Evolutionary conservation across 2,797 vertebrate genomes (phyloP).

Genomic region (Thaleichthys pacificus): DNA sequence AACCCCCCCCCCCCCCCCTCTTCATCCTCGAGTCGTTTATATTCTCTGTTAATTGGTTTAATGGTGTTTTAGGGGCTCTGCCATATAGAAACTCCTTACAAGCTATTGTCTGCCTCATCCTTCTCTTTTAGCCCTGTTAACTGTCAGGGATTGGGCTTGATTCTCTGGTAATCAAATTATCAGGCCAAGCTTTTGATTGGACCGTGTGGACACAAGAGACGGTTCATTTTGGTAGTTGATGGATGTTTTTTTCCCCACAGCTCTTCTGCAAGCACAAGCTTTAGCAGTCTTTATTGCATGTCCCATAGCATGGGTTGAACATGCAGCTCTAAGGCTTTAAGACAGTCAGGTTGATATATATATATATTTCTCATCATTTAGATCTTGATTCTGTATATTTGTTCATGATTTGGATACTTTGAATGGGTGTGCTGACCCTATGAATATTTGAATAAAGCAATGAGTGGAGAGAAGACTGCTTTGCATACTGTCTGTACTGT

Average conservation of each 20-base stretch:
- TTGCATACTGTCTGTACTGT: background rate
- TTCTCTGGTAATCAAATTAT: slow-evolving; percentile 4
- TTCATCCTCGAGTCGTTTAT: slow-evolving; percentile 55
- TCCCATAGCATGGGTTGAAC: background rate
- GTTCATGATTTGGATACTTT: background rate
- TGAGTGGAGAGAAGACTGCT: background rate
- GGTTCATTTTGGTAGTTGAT: slow-evolving; percentile 48
- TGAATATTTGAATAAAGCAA: slow-evolving; percentile 14
- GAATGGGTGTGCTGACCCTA: slow-evolving; percentile 7
- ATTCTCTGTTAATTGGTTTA: slow-evolving; percentile 63
- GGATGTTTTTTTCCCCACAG: background rate
- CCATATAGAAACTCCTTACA: slow-evolving; percentile 29
- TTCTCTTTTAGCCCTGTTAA: slow-evolving; percentile 18
- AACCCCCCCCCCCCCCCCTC: slow-evolving; percentile 27
- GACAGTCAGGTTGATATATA: no score
- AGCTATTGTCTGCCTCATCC: slow-evolving; percentile 40
- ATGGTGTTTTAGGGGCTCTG: slow-evolving; percentile 47
- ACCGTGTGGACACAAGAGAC: slow-evolving; percentile 46
- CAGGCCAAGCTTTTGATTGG: slow-evolving; percentile 40
- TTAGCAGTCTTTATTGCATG: background rate
- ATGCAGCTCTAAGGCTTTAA: background rate
- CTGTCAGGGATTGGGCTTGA: background rate
- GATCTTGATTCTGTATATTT: slow-evolving; percentile 1
- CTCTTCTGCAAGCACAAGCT: background rate
- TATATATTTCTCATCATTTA: background rate